phyloP scores from a whole-genome alignment of 2,113 vertebrate species.

The Python bivittatus region DNA sequence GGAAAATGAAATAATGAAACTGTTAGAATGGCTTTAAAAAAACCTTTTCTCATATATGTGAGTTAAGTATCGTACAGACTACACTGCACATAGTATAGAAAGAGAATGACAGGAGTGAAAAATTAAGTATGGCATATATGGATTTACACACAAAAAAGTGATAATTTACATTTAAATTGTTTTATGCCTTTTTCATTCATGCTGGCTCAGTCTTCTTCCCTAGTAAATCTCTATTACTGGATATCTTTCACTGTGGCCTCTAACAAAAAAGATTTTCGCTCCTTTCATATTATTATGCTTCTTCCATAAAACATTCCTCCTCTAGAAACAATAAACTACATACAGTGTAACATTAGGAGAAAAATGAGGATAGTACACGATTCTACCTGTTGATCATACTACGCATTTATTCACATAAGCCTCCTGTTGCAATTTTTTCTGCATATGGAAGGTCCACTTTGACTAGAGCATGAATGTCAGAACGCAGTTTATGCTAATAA shows the following conservation, averaged over 20 bases:
- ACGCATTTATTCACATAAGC: neutral
- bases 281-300: neutral
- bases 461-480: neutral
- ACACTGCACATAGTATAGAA: conserved; percentile 62
- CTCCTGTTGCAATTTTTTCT: neutral
- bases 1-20: conserved; percentile 71
- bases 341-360: neutral
- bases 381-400: neutral
- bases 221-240: neutral
- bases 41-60: conserved; percentile 75
- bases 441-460: neutral
- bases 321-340: neutral
- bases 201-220: neutral
- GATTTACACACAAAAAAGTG: conserved; percentile 31
- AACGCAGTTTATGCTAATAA: neutral
- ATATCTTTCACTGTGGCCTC: neutral
- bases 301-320: neutral
- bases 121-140: conserved; percentile 14
- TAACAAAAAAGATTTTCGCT: neutral
- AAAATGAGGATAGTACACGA: neutral
- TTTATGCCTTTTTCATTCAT: conserved; percentile 3
- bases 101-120: conserved; percentile 60
- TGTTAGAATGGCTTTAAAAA: conserved; percentile 74
- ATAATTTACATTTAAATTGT: conserved; percentile 25
- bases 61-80: conserved; percentile 66